Evolutionary conservation across 2,888 invertebrate genomes (phyloP).

Genomic region (Aphidius colemani): DNA sequence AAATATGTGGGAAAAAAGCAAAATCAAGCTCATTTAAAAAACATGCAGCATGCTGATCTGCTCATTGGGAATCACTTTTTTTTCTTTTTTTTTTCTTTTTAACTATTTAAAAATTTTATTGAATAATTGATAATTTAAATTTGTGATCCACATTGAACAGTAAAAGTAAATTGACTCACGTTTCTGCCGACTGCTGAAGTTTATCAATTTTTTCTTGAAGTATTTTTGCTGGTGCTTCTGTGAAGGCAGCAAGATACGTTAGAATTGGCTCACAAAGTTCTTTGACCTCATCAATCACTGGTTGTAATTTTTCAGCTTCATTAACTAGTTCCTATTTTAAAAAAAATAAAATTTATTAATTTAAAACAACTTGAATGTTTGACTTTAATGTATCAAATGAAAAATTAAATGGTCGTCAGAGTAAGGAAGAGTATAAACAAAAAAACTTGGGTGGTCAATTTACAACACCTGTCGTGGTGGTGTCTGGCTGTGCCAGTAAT

Average conservation of each 20-base stretch:
- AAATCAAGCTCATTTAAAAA: too few species aligned
- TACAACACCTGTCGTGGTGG: constrained; percentile 13
- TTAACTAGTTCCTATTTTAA: constrained; percentile 70
- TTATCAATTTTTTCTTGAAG: constrained; percentile 73
- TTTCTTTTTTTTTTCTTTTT: neutral
- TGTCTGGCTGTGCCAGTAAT: neutral
- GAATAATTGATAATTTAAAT: neutral
- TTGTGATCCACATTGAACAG: constrained; percentile 17
- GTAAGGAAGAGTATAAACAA: neutral
- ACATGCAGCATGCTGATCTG: neutral
- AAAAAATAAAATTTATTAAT: constrained; percentile 20
- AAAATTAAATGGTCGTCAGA: too few species aligned
- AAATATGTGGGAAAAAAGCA: too few species aligned
- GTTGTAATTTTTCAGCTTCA: constrained; percentile 74
- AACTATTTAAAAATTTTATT: too few species aligned
- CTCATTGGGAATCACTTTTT: neutral
- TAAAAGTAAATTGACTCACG: constrained; percentile 59
- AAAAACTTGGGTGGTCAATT: constrained; percentile 20
- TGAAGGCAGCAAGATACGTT: constrained; percentile 71
- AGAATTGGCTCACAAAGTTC: constrained; percentile 74
- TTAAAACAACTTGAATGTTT: constrained; percentile 19
- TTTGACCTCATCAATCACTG: constrained; percentile 68
- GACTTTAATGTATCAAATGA: too few species aligned
- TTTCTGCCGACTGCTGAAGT: constrained; percentile 71
- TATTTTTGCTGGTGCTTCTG: constrained; percentile 71